Evolutionary conservation across 1,140 invertebrate genomes (phyloP), one percentile per base, ranked within the genome.

Genomic region (Drosophila gunungcola): DNA sequence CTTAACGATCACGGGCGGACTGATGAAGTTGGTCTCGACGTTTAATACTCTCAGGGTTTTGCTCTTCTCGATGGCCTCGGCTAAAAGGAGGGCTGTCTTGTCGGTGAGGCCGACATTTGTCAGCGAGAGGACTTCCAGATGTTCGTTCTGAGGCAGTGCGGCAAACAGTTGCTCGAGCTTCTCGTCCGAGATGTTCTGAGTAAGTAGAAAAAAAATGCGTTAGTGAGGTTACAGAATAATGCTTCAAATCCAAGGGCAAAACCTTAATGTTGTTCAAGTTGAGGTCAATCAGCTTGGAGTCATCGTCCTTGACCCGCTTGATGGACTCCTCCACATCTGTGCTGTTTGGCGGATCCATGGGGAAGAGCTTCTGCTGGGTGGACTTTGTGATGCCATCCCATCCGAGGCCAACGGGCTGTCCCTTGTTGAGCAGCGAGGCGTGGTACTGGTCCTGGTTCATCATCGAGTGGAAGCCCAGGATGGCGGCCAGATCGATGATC

Each of bases 401-500:
- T 62, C 97, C 97, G 62, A 97, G 93, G 49, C 96, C 96, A 68
- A 97, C 94, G 0, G 96, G 96, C 92, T 98, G 97, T 16, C 96
- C 97, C 93, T 98, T 98, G 93, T 98, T 98, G 61, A 97, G 92
- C 52, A 98, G 93, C 42, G 98, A 99, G 54, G 98, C 98, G 93
- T 99, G 98, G 93, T 99, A 99, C 93, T 99, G 99, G 92, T 99
- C 98, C 94, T 99, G 99, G 93, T 99, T 99, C 96, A 99, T 97
- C 97, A 99, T 99, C 53, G 98, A 99, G 93, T 99, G 98, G 94
- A 99, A 99, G 84, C 99, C 99, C 72, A 99, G 94, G 93, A 99
- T 99, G 94, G 98, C 98, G 91, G 99, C 99, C 85, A 99, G 95
- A 94, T 99, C 99, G 80, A 99, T 99, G 75, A 99, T 97, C 94